phyloP scores from a whole-genome alignment of 2,888 invertebrate species.

The Serripes groenlandicus region DNA sequence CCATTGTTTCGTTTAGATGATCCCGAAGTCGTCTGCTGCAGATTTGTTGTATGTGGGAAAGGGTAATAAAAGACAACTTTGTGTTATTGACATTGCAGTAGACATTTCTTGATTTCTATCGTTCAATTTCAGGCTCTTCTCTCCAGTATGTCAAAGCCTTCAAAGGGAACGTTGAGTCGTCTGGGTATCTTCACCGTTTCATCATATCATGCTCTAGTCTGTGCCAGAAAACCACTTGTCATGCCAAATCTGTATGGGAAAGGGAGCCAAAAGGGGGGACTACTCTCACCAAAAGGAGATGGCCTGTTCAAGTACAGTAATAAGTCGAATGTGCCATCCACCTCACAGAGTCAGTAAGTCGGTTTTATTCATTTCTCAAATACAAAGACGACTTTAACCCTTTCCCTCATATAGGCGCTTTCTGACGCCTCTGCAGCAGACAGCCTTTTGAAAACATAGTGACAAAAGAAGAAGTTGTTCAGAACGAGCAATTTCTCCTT shows the following conservation, averaged over 20 bases:
- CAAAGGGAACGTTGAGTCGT: slow-evolving; percentile 97
- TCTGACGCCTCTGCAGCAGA: too few relatives aligned
- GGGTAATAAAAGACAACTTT: too few relatives aligned
- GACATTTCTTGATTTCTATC: too few relatives aligned
- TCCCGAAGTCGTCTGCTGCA: too few relatives aligned
- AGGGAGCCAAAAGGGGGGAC: slow-evolving; percentile 77
- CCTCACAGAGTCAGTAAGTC: slow-evolving; percentile 63
- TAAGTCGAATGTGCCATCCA: slow-evolving; percentile 36
- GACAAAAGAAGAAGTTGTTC: background rate
- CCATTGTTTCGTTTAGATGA: too few relatives aligned
- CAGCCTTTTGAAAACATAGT: background rate
- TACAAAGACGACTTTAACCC: too few relatives aligned
- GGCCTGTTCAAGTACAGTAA: slow-evolving; percentile 70
- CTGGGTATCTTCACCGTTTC: slow-evolving; percentile 99
- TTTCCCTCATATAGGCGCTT: too few relatives aligned
- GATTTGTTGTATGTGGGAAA: too few relatives aligned
- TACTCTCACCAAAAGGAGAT: slow-evolving; percentile 77
- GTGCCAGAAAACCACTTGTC: slow-evolving; percentile 94
- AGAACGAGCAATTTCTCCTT: background rate
- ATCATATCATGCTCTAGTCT: slow-evolving; percentile 98
- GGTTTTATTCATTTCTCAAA: too few relatives aligned
- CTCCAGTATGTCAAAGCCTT: slow-evolving; percentile 97
- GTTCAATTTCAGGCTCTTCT: slow-evolving; percentile 91
- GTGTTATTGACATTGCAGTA: too few relatives aligned
- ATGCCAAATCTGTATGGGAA: slow-evolving; percentile 80